phyloP scores from a whole-genome alignment of 2,888 invertebrate genomes.

The Brachycybe producta region DNA sequence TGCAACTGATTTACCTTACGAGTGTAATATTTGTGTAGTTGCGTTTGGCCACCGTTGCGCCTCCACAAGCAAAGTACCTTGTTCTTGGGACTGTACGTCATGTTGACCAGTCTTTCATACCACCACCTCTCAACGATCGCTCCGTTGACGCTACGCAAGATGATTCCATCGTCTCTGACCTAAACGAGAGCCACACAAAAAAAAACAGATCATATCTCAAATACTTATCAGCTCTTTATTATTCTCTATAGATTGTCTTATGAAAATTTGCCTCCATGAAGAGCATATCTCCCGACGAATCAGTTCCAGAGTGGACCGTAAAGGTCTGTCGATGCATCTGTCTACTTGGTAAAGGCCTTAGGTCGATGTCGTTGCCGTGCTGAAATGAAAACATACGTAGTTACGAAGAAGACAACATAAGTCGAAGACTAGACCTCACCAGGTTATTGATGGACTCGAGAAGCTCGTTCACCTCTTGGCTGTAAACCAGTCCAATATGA shows the following conservation, averaged over 20 bases:
- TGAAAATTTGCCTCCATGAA: slow-evolving; percentile 40
- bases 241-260: background rate
- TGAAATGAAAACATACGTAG: slow-evolving; percentile 33
- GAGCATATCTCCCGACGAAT: slow-evolving; percentile 61
- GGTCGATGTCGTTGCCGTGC: slow-evolving; percentile 95
- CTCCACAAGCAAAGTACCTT: slow-evolving; percentile 95
- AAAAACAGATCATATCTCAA: background rate
- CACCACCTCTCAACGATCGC: slow-evolving; percentile 67
- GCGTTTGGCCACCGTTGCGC: slow-evolving; percentile 82
- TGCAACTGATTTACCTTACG: slow-evolving; percentile 61
- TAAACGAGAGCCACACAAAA: slow-evolving; percentile 8
- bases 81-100: slow-evolving; percentile 99
- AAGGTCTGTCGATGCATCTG: slow-evolving; percentile 93
- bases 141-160: slow-evolving; percentile 41
- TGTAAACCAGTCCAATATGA: slow-evolving; percentile 93
- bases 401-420: background rate
- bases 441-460: slow-evolving; percentile 87
- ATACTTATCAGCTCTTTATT: background rate
- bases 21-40: slow-evolving; percentile 95
- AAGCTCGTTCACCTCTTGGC: slow-evolving; percentile 91
- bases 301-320: slow-evolving; percentile 91
- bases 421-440: slow-evolving; percentile 45
- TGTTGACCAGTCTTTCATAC: slow-evolving; percentile 97
- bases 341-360: slow-evolving; percentile 89
- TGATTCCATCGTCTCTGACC: slow-evolving; percentile 83